These are phyloP conservation scores for Xerus inauris DNA, from an alignment of 2,113 vertebrate genomes.

Conservation along the genomic window DNA sequence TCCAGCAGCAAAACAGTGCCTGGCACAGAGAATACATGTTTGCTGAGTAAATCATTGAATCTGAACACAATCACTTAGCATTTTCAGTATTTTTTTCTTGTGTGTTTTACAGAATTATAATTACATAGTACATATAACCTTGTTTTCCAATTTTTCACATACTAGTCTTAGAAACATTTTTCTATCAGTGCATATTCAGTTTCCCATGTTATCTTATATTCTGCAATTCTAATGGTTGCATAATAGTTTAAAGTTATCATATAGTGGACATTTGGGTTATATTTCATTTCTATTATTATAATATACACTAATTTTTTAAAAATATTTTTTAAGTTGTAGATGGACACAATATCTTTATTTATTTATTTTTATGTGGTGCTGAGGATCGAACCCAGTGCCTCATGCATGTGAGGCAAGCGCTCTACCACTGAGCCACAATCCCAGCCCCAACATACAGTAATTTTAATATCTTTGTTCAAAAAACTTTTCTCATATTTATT, in stretches of 20 bases:
- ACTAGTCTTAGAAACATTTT: conserved; percentile 52
- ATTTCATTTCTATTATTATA: conserved; percentile 41
- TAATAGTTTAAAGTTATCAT: not conserved
- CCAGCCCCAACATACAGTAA: no score
- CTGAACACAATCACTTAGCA: not conserved
- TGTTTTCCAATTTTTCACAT: conserved; percentile 49
- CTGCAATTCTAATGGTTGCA: conserved; percentile 31
- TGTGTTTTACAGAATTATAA: conserved; percentile 27
- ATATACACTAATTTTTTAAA: conserved; percentile 24
- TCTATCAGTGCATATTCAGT: not conserved
- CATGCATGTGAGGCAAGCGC: no score
- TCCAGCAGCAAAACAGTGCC: not conserved
- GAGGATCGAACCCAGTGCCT: no score
- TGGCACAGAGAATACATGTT: not conserved
- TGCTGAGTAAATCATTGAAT: conserved; percentile 23
- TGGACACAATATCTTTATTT: no score
- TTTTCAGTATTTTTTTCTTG: conserved; percentile 32
- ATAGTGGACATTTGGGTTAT: not conserved
- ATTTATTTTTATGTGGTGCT: no score
- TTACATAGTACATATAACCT: not conserved
- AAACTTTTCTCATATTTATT: conserved; percentile 32
- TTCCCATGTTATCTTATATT: conserved; percentile 13
- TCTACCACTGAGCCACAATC: no score
- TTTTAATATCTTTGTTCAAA: conserved; percentile 31
- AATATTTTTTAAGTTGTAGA: no score